Evolutionary conservation across 2,888 invertebrate species (phyloP).

Genomic region (Catocala fraxini): DNA sequence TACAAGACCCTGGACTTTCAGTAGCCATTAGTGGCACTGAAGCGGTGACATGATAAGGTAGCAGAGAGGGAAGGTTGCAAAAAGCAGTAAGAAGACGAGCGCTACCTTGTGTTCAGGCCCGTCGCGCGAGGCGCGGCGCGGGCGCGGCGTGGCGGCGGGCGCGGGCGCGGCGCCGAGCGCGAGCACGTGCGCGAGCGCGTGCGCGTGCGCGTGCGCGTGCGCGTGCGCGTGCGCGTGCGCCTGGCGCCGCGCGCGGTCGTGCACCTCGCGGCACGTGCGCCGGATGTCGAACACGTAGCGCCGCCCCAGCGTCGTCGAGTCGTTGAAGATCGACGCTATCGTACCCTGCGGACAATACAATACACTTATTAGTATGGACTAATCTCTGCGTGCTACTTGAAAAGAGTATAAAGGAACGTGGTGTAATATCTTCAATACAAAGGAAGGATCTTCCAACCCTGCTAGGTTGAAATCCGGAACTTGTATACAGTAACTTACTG

Average conservation of each 20-base stretch:
- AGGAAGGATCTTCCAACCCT: too few relatives aligned
- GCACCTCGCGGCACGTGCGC: constrained; percentile 95
- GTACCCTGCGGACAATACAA: constrained; percentile 88
- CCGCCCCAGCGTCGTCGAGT: constrained; percentile 94
- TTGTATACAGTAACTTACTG: too few relatives aligned
- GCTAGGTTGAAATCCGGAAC: too few relatives aligned
- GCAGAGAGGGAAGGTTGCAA: too few relatives aligned
- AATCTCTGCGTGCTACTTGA: too few relatives aligned
- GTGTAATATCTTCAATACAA: too few relatives aligned
- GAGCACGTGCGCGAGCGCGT: constrained; percentile 90
- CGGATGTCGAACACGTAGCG: constrained; percentile 97
- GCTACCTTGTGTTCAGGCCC: constrained; percentile 64
- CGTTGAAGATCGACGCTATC: constrained; percentile 96
- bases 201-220: constrained; percentile 44
- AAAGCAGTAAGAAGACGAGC: too few relatives aligned
- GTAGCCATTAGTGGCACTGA: too few relatives aligned
- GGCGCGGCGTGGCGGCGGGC: constrained; percentile 62
- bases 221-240: constrained; percentile 87
- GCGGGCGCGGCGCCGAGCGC: constrained; percentile 92
- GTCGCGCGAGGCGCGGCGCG: constrained; percentile 19
- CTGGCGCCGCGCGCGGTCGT: constrained; percentile 94
- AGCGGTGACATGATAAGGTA: too few relatives aligned
- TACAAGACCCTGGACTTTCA: too few relatives aligned
- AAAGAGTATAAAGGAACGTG: too few relatives aligned
- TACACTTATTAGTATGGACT: not conserved